Conservation (phyloP, 2,797 vertebrate genomes). For the Paedocypris micromegethes region DNA sequence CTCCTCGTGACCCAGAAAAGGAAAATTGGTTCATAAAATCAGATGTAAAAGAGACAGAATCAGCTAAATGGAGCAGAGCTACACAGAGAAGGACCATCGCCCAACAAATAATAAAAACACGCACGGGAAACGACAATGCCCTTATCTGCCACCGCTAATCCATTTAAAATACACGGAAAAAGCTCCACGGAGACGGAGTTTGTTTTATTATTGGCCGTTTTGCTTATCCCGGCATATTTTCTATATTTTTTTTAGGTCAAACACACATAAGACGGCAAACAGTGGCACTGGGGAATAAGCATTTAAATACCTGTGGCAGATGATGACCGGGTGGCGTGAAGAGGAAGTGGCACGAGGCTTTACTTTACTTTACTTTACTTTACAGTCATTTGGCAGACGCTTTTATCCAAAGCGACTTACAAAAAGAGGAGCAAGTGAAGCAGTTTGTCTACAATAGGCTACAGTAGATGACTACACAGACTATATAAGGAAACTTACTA, state of each 20-base stretch:
- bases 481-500: no score
- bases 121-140: conserved; percentile 17
- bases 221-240: conserved; percentile 1
- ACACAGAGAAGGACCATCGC: background rate
- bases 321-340: conserved; percentile 9
- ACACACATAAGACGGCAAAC: conserved; percentile 14
- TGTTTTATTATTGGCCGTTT: conserved; percentile 6
- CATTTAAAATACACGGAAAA: conserved; percentile 24
- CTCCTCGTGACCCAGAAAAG: no score
- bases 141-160: background rate
- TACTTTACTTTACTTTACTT: no score
- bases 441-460: no score
- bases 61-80: no score
- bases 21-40: no score
- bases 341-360: conserved; percentile 40
- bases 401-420: no score
- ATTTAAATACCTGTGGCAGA: conserved; percentile 48
- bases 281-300: conserved; percentile 11
- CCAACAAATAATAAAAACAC: conserved; percentile 13
- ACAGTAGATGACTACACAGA: no score
- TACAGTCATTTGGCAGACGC: no score
- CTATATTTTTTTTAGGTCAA: conserved; percentile 14
- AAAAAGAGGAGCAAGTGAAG: no score
- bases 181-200: background rate
- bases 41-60: no score